phyloP scores from a whole-genome alignment of 2,113 vertebrate species.

The Polypterus senegalus region DNA sequence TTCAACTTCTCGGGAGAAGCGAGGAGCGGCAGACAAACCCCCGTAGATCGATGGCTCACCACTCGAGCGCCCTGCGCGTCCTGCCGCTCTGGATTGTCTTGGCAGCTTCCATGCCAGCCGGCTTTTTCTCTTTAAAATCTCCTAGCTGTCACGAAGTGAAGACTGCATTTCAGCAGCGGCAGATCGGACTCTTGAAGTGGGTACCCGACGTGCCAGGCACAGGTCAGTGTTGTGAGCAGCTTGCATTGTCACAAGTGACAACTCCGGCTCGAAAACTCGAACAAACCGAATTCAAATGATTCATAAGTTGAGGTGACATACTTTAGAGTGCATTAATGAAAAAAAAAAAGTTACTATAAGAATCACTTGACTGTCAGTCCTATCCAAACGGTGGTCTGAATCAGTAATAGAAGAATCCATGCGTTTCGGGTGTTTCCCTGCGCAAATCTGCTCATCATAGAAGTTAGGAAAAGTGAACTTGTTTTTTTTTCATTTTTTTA shows the following conservation, averaged over 20 bases:
- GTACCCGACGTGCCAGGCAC: constrained; percentile 73
- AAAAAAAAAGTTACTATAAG: no score
- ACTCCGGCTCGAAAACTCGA: no score
- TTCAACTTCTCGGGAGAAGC: neutral
- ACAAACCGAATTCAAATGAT: no score
- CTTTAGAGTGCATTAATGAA: no score
- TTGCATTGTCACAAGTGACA: neutral
- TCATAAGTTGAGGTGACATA: no score
- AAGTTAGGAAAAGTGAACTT: no score
- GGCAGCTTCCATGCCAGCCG: constrained; percentile 35
- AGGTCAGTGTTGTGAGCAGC: constrained; percentile 50
- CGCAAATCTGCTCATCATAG: no score
- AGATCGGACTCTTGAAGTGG: constrained; percentile 66
- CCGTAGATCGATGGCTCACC: neutral
- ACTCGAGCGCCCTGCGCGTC: constrained; percentile 36
- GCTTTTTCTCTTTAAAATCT: constrained; percentile 31
- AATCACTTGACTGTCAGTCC: no score
- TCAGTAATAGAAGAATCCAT: no score
- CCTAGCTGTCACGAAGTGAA: constrained; percentile 81
- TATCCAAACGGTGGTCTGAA: no score
- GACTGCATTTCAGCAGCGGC: constrained; percentile 72
- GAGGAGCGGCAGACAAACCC: constrained; percentile 12
- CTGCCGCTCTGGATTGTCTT: constrained; percentile 39
- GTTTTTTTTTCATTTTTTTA: no score
- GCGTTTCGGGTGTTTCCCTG: no score